Base-by-base conservation (phyloP, 2,113 vertebrate species). In the Eptesicus fuscus region DNA sequence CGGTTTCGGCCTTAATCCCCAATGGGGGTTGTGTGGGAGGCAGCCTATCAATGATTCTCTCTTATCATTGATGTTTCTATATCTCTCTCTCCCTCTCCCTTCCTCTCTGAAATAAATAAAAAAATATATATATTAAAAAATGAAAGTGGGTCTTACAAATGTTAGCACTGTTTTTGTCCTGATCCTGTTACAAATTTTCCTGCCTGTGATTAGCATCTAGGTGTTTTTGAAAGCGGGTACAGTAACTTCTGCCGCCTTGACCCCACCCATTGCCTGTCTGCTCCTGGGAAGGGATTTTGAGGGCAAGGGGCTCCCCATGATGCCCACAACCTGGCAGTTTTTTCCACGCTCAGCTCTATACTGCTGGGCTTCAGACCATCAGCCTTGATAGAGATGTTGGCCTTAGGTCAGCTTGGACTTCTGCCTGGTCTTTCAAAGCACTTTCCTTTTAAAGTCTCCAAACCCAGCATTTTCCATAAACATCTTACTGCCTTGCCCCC, bases 381-480 rank as follows among this genome's bases (percentile, higher is more conserved):
- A 70, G 76, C 71, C 73, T 53, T 74, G 59, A 80, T 35, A 77
- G 80, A 87, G 67, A n/a, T 17, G 76, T 51, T 82, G 92, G 90
- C 78, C 84, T 85, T n/a, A 53, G 91, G 91, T 93, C 79, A 94
- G 79, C 89, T 92, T 96, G 94, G 95, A 94, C 16, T 74, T 42
- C 47, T 92, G 90, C 93, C 96, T 93, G 61, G 77, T 71, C 76
- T 82, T 95, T 95, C 74, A 92, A 70, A 96, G 76, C 35, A 63
- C 90, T 96, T 94, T 96, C 59, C 56, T 25, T 92, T 86, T 88
- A 73, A 93, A 65, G 69, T 77, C 73, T 95, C 84, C 47, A 80
- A 95, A 89, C 11, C 40, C 67, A 78, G 71, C 47, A 88, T 84
- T 97, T 97, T 95, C 95, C 97, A 95, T 95, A 95, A 96, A 95